Conservation (phyloP, 2,797 vertebrate species). For the Parotocinclus haroldoi region DNA sequence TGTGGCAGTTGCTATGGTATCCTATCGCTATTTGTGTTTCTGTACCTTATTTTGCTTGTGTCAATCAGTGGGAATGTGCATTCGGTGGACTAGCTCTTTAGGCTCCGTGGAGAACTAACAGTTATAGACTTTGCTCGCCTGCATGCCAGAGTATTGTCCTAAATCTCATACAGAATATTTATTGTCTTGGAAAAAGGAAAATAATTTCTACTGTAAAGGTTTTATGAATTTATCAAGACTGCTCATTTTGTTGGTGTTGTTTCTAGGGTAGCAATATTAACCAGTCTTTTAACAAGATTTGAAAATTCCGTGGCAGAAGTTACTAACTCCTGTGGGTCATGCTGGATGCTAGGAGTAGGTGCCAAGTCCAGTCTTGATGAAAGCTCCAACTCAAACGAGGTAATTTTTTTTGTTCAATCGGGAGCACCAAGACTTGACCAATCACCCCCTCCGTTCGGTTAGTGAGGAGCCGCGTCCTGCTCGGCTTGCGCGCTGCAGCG, state of each 20-base stretch:
- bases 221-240: conserved; percentile 65
- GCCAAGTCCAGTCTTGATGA: conserved; percentile 51
- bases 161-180: conserved; percentile 72
- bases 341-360: conserved; percentile 38
- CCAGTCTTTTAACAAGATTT: conserved; percentile 65
- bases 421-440: conserved; percentile 53
- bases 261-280: conserved; percentile 76
- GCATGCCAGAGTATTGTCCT: conserved; percentile 77
- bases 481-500: conserved; percentile 53
- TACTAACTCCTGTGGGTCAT: conserved; percentile 59
- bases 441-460: conserved; percentile 24
- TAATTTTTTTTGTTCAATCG: conserved; percentile 69
- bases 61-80: conserved; percentile 99
- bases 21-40: conserved; percentile 58
- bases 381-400: conserved; percentile 75
- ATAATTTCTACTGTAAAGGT: conserved; percentile 60
- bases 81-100: conserved; percentile 86
- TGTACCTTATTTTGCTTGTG: conserved; percentile 78
- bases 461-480: conserved; percentile 9
- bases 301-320: conserved; percentile 66
- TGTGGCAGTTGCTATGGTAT: conserved; percentile 63
- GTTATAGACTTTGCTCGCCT: conserved; percentile 72
- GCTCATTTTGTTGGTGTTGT: conserved; percentile 39
- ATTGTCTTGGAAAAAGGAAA: conserved; percentile 62
- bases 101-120: conserved; percentile 67